Conservation (phyloP, 2,888 invertebrate genomes). For the Ornithoptera priamus region DNA sequence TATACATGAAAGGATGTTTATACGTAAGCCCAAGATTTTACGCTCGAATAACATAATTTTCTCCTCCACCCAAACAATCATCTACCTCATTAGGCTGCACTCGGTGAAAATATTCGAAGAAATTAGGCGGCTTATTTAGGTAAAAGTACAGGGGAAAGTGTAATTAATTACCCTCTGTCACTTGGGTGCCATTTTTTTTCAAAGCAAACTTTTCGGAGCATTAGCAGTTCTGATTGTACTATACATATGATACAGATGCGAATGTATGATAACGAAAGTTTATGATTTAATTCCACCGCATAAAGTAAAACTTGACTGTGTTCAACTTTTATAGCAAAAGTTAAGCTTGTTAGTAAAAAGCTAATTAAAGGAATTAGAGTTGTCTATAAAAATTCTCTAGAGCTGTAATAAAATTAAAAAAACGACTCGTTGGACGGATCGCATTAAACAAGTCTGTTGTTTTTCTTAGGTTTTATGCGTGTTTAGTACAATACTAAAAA, state of each 20-base stretch:
- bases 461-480: constrained; percentile 5
- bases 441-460: constrained; percentile 8
- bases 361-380: constrained; percentile 30
- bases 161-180: constrained; percentile 45
- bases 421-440: not conserved
- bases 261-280: constrained; percentile 24
- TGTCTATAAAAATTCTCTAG: constrained; percentile 25
- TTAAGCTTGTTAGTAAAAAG: constrained; percentile 30
- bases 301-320: constrained; percentile 26
- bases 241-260: constrained; percentile 17
- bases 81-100: constrained; percentile 50
- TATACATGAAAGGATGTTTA: not conserved
- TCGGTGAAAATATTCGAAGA: constrained; percentile 63
- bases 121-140: constrained; percentile 62
- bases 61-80: constrained; percentile 16
- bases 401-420: constrained; percentile 24
- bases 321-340: constrained; percentile 27
- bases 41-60: constrained; percentile 7
- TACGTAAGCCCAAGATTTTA: constrained; percentile 6
- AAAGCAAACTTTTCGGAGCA: constrained; percentile 25
- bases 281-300: constrained; percentile 23
- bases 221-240: constrained; percentile 7
- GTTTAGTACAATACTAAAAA: not conserved
- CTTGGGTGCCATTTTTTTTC: constrained; percentile 28
- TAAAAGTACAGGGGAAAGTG: constrained; percentile 53